These are phyloP conservation scores for Diabrotica virgifera DNA, from an alignment of 1,140 invertebrate genomes.

Conservation along the genomic window DNA sequence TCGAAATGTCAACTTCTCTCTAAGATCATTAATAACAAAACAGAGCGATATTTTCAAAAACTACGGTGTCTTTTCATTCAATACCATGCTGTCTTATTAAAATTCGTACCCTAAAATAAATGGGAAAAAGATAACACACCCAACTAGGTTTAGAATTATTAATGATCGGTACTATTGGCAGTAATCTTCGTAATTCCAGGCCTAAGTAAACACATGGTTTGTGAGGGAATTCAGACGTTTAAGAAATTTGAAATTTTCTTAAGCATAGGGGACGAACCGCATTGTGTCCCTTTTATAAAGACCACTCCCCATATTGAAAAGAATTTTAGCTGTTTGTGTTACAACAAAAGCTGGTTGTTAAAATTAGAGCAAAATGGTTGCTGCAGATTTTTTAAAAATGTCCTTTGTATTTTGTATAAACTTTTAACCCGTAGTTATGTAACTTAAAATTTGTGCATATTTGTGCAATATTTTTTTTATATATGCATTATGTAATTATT, in stretches of 20 bases:
- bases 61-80: conserved; percentile 7
- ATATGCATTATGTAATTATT: no score
- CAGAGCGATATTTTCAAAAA: conserved; percentile 24
- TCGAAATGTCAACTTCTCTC: conserved; percentile 28
- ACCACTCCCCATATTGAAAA: background rate
- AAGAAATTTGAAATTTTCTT: background rate
- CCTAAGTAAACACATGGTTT: conserved; percentile 11
- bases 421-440: no score
- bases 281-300: background rate
- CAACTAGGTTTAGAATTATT: conserved; percentile 13
- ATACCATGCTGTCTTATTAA: conserved; percentile 20
- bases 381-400: no score
- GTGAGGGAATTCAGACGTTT: background rate
- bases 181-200: conserved; percentile 7
- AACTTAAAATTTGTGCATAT: no score
- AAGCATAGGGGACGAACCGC: background rate
- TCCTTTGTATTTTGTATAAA: no score
- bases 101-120: conserved; percentile 20
- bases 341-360: no score
- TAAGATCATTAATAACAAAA: conserved; percentile 29
- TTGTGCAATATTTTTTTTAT: no score
- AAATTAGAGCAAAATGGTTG: no score
- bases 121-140: conserved; percentile 15
- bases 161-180: conserved; percentile 11
- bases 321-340: background rate